Percentiles rank a stretch among this genome's conserved stretches.
These are phyloP conservation scores for Diabrotica balteata DNA, from an alignment of 2,888 invertebrate species.

Conservation along the genomic window DNA sequence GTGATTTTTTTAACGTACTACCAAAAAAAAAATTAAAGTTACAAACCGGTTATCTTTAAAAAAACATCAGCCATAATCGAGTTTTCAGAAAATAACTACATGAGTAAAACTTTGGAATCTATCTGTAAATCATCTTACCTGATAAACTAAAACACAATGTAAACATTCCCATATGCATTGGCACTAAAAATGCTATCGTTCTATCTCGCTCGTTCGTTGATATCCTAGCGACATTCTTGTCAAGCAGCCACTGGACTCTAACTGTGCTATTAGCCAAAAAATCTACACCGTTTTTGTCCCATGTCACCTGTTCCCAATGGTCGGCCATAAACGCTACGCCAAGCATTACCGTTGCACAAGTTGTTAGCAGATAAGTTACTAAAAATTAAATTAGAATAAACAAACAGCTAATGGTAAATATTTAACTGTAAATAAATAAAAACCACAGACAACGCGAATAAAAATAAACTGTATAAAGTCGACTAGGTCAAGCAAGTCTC, in stretches of 20 bases:
- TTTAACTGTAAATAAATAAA: too few relatives aligned
- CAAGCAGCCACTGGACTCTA: conserved; percentile 75
- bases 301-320: conserved; percentile 88
- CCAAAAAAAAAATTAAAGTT: too few relatives aligned
- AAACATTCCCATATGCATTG: conserved; percentile 92
- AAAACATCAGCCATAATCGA: too few relatives aligned
- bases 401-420: too few relatives aligned
- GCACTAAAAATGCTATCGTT: conserved; percentile 74
- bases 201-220: conserved; percentile 52
- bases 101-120: too few relatives aligned
- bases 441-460: too few relatives aligned
- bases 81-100: too few relatives aligned
- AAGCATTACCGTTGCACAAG: conserved; percentile 80
- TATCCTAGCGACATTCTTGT: conserved; percentile 76
- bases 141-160: conserved; percentile 83
- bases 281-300: conserved; percentile 72
- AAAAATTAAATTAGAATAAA: conserved; percentile 6
- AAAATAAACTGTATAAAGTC: too few relatives aligned
- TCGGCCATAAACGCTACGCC: conserved; percentile 89
- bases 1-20: too few relatives aligned
- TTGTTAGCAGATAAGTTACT: conserved; percentile 70
- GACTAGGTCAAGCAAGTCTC: too few relatives aligned
- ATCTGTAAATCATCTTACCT: conserved; percentile 63
- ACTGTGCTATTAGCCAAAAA: conserved; percentile 66
- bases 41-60: too few relatives aligned